A percentile compares a stretch with the other conserved stretches of the same genome.
These are phyloP conservation scores for Ectemnius cavifrons DNA, from an alignment of 2,888 invertebrate species.

Conservation along the genomic window DNA sequence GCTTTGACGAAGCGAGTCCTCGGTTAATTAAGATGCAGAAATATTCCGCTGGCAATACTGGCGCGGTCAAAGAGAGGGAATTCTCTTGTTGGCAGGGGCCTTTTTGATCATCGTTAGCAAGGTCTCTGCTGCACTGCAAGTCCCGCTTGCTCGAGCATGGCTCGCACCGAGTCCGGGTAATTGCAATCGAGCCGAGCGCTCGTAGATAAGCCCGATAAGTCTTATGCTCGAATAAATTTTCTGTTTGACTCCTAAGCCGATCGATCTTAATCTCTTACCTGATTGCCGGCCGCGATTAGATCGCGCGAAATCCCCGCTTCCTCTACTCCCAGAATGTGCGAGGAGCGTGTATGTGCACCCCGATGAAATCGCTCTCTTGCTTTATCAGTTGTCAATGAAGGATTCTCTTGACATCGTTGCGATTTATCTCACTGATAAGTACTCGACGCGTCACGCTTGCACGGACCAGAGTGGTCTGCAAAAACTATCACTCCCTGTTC, in stretches of 20 bases:
- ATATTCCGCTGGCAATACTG: neutral
- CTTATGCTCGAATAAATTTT: constrained; percentile 6
- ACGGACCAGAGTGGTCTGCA: constrained; percentile 1
- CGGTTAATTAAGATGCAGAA: neutral
- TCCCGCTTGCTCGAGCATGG: neutral
- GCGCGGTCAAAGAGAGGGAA: neutral
- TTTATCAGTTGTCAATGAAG: constrained; percentile 27
- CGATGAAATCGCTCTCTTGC: constrained; percentile 18
- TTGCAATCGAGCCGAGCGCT: neutral
- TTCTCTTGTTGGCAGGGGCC: neutral
- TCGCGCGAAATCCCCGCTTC: constrained; percentile 33
- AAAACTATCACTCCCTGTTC: constrained; percentile 24
- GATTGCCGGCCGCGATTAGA: constrained; percentile 40
- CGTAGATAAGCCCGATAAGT: constrained; percentile 5
- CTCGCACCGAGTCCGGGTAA: neutral
- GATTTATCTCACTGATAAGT: constrained; percentile 36
- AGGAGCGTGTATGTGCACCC: constrained; percentile 4
- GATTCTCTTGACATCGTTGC: constrained; percentile 30
- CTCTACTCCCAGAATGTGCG: neutral
- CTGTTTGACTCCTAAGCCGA: constrained; percentile 5
- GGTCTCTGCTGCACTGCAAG: neutral
- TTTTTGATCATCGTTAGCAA: neutral
- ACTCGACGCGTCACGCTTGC: constrained; percentile 22
- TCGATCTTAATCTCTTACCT: constrained; percentile 37
- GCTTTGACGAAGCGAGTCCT: neutral